phyloP scores from a whole-genome alignment of 2,888 invertebrate species.

The Zygogramma bicolorata region DNA sequence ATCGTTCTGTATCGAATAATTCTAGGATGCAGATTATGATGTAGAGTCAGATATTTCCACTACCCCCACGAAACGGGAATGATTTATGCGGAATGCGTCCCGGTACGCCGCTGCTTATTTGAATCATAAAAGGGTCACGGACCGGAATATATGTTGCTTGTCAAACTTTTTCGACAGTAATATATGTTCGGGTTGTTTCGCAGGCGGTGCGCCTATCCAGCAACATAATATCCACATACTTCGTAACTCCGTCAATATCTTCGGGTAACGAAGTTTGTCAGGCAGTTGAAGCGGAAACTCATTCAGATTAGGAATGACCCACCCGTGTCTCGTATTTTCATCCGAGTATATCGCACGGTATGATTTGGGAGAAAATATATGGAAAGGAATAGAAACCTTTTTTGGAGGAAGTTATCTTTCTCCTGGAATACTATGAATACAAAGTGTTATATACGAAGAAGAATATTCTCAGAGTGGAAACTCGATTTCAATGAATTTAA shows the following conservation, averaged over 20 bases:
- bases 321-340: background rate
- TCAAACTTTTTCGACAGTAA: slow-evolving; percentile 25
- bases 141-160: slow-evolving; percentile 28
- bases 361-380: background rate
- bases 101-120: background rate
- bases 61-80: background rate
- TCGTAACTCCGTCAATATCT: background rate
- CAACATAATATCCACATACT: background rate
- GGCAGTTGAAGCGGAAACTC: background rate
- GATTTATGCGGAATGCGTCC: background rate
- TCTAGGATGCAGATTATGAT: too few relatives aligned
- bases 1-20: too few relatives aligned
- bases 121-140: slow-evolving; percentile 27
- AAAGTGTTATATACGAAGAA: too few relatives aligned
- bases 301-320: slow-evolving; percentile 2
- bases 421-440: too few relatives aligned
- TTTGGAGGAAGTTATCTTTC: background rate
- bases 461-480: too few relatives aligned
- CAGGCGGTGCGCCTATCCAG: background rate
- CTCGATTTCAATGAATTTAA: too few relatives aligned
- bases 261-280: background rate
- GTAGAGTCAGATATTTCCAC: too few relatives aligned
- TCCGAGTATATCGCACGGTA: background rate
- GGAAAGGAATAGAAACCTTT: background rate
- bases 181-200: slow-evolving; percentile 26